Percentiles rank a stretch among this genome's conserved stretches.
Conservation (phyloP, 2,113 vertebrate genomes). For the Microcebus lehilahytsara region DNA sequence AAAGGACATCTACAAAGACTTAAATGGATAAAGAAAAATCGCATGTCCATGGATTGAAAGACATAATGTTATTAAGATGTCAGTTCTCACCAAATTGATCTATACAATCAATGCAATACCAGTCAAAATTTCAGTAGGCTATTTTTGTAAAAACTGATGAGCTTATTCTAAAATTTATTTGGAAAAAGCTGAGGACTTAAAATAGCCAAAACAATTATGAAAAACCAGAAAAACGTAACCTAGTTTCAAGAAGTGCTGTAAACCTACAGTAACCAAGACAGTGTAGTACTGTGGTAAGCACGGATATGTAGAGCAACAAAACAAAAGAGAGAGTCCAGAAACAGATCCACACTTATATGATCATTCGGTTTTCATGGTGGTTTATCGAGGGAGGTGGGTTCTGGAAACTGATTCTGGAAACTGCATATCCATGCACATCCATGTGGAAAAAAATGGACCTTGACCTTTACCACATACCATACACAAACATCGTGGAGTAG, state of each 20-base stretch:
- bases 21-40: not conserved
- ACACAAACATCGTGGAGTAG: not conserved
- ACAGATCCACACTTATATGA: too few relatives aligned
- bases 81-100: not conserved
- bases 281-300: not conserved
- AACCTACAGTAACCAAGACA: not conserved
- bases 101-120: not conserved
- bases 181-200: not conserved
- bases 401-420: not conserved
- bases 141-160: not conserved
- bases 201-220: not conserved
- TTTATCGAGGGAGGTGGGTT: not conserved
- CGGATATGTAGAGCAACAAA: not conserved
- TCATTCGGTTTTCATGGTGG: not conserved
- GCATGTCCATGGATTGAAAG: not conserved
- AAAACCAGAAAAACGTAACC: not conserved
- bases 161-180: not conserved
- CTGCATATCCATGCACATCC: not conserved
- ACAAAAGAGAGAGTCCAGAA: not conserved
- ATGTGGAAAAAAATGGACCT: not conserved
- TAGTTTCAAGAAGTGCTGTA: not conserved
- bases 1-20: not conserved
- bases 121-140: not conserved
- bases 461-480: not conserved
- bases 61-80: not conserved